Evolutionary conservation across 2,888 invertebrate species (phyloP), one percentile per base, ranked within the genome.

Genomic region (Drosophila putrida): DNA sequence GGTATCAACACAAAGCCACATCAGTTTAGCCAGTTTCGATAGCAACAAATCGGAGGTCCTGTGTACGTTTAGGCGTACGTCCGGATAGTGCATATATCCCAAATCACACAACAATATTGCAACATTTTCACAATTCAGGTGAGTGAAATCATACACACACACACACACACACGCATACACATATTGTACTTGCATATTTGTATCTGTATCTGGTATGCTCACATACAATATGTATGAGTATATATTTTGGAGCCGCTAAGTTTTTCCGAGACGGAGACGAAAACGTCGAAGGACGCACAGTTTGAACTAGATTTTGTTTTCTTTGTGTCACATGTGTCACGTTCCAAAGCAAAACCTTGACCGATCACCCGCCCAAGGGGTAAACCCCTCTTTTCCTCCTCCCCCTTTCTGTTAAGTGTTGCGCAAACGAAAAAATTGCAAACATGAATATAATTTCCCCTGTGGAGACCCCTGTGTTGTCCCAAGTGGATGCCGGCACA

Each of bases 71-170:
- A 71, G 50, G 62, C 57, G 20, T 47, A 51, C 59, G 63, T 63
- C 64, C 59, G 60, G 63, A 69, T 46, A 74, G 69, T 78, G 74
- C 61, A 55, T 47, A 49, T 46, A 60, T 39, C 53, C 57, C 66
- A 36, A 82, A 31, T 13, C 44, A 46, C 44, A 71, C 60, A 72
- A 3, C 72, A 66, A 87, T 69, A 87, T 84, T 79, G 76, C 82
- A 81, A 88, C 73, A 84, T 81, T 82, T 78, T 78, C 77, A 74
- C 70, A 76, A 64, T 80, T 76, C 74, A 64, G 78, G 78, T 87
- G 55, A 81, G 78, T 80, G 78, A 78, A 77, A 78, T 67, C 67
- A 75, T 61, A 71, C 64, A 75, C 64, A 64, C 55, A 59, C 49
- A 51, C 41, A 58, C 43, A 4, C 31, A 53, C 27, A 33, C 13